Conservation (phyloP, 2,797 vertebrate genomes). For the Pteronotus mesoamericanus region DNA sequence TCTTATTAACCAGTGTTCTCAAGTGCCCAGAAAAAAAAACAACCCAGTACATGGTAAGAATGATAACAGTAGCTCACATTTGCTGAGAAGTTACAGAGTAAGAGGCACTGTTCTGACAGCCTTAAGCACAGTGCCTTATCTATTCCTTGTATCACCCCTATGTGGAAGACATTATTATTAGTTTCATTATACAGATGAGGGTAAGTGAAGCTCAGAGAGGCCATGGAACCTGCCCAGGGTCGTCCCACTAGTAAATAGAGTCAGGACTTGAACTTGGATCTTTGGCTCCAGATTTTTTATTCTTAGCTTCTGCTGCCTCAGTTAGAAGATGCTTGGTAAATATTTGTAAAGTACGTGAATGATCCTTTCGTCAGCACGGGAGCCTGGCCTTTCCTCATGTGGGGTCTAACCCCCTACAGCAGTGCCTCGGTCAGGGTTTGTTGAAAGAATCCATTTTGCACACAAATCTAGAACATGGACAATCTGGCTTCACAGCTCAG, state of each 20-base stretch:
- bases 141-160: neutral
- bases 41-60: neutral
- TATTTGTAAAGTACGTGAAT: neutral
- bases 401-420: accelerated
- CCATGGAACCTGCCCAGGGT: neutral
- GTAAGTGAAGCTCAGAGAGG: neutral
- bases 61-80: neutral
- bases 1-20: neutral
- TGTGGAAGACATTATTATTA: neutral
- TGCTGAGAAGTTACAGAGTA: neutral
- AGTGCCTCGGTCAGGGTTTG: neutral
- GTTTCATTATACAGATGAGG: neutral
- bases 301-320: neutral
- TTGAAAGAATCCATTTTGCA: neutral
- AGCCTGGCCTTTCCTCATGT: neutral
- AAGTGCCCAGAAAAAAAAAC: neutral
- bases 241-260: neutral
- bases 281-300: neutral
- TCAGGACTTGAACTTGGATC: neutral
- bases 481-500: neutral
- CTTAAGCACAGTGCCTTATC: neutral
- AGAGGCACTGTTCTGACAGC: neutral
- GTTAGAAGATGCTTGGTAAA: neutral
- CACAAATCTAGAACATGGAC: neutral
- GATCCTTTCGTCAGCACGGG: neutral